Percentiles rank a stretch among this genome's conserved stretches.
phyloP scores from a whole-genome alignment of 2,113 vertebrate species.

The Parus major region DNA sequence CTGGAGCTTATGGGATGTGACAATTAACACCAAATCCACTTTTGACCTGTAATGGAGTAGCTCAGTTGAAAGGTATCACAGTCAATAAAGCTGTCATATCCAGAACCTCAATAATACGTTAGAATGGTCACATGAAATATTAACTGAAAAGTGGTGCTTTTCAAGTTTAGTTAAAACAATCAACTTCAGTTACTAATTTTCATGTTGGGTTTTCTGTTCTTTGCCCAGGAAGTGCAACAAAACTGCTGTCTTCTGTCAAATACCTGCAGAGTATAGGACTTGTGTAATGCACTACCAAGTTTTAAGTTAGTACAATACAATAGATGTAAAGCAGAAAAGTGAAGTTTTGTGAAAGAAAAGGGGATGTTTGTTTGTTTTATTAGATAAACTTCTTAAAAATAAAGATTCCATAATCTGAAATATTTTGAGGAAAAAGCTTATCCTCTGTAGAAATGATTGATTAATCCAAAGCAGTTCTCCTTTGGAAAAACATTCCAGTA shows the following conservation, averaged over 20 bases:
- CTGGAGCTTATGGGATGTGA: not conserved
- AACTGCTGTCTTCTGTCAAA: not conserved
- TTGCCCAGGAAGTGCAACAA: not conserved
- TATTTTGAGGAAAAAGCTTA: not conserved
- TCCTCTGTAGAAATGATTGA: not conserved
- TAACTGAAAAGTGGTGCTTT: not conserved
- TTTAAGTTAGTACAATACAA: not conserved
- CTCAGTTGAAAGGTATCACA: not conserved
- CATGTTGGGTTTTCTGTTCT: not conserved
- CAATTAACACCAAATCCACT: not conserved
- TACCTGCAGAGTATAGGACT: not conserved
- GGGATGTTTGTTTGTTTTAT: not conserved
- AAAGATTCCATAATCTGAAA: not conserved
- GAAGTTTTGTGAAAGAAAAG: not conserved
- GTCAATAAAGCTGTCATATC: not conserved
- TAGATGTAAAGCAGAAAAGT: not conserved
- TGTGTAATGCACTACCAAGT: not conserved
- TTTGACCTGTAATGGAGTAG: not conserved
- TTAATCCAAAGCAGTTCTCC: not conserved
- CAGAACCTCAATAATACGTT: not conserved
- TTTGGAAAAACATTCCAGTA: not conserved
- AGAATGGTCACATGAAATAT: not conserved
- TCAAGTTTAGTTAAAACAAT: not conserved
- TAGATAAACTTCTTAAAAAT: not conserved
- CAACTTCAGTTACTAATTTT: not conserved